Base-by-base conservation (phyloP, 92 coral and sea anemone genomes). In the Umimayanthus chanpuru region DNA sequence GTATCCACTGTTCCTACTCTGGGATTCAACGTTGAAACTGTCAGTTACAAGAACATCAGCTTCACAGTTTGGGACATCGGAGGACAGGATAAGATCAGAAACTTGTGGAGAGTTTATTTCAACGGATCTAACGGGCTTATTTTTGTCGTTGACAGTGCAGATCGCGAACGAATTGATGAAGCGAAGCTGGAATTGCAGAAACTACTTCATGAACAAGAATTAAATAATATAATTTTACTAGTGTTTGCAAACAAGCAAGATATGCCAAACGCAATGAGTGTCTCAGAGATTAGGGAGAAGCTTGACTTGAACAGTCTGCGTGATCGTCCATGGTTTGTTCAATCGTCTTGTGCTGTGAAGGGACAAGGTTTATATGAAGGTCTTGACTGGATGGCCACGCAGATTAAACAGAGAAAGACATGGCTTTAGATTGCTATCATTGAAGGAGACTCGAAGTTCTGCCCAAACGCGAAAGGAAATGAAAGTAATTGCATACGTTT, bases 31-130 rank as follows among this genome's bases (percentile, higher is more conserved):
- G 99, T 97, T 38, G 99, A 97, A 95, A 97, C 99, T 12, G 98
- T 97, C 50, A 79, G 85, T 40, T 97, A 93, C 88, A 97, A 95
- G 88, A 97, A 97, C 55, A 95, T 97, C 64, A 92, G 97, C 85
- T 97, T 97, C 38, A 97, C 99, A 32, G 99, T 97, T 5, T 97
- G 99, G 99, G 99, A 97, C 80, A 97, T 97, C 70, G 99, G 99
- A n/a, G 99, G 99, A 29, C 99, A 97, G 80, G 99, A 95, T 84
- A 97, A 97, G 94, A 97, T 97, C 43, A 83, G 99, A 79, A 94
- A 91, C 79, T 90, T 97, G 65, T 97, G 99, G 99, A 84, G 98
- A 87, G 98, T 97, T 47, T 97, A 97, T 85, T 97, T 93, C 87
- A 94, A 92, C 78, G 97, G 97, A 25, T 94, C 98, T 9, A 96